Percentiles rank a stretch among this genome's conserved stretches.
Conservation (phyloP, 2,113 vertebrate genomes). For the Vulpes vulpes region DNA sequence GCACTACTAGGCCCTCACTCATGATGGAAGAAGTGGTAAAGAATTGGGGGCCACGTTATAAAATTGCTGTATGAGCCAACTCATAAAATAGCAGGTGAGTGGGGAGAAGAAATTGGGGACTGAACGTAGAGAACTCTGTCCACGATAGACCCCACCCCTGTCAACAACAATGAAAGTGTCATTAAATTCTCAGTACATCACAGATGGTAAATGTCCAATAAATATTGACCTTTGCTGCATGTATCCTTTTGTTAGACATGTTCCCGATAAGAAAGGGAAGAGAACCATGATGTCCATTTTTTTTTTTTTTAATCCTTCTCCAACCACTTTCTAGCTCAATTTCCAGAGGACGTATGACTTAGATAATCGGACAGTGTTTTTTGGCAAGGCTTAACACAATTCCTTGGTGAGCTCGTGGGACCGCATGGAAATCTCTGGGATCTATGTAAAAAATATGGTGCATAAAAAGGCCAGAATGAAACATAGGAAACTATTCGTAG, state of each 20-base stretch:
- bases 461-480: not conserved
- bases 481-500: not conserved
- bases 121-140: not conserved
- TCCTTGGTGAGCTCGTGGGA: not conserved
- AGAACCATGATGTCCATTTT: not conserved
- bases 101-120: too few species aligned
- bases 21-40: not conserved
- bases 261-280: not conserved
- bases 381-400: not conserved
- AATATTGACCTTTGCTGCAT: not conserved
- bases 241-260: not conserved
- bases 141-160: fast-evolving
- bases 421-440: not conserved
- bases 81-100: not conserved
- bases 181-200: not conserved
- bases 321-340: not conserved
- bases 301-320: not conserved
- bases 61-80: not conserved
- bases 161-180: not conserved
- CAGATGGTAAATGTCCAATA: not conserved
- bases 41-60: not conserved
- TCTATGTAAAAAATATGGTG: not conserved
- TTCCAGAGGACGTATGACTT: not conserved
- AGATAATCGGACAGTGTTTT: not conserved
- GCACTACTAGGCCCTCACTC: not conserved